Evolutionary conservation across 1,140 invertebrate species (phyloP).

Genomic region (Drosophila leontia): DNA sequence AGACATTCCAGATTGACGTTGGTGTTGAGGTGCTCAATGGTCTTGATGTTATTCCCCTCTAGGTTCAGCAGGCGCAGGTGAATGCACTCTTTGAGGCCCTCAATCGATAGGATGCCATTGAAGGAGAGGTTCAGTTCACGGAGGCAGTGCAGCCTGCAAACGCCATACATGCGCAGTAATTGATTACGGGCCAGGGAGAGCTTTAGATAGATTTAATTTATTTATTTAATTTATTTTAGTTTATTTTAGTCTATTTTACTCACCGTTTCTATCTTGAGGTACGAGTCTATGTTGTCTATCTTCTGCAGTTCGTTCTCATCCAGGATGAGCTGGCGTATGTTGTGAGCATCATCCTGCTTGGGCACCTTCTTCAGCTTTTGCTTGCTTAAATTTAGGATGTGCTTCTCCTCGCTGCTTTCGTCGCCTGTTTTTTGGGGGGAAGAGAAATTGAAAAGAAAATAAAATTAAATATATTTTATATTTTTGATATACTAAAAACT

Average conservation of each 20-base stretch:
- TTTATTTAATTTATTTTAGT: not conserved
- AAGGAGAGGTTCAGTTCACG: constrained; percentile 93
- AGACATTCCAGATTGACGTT: constrained; percentile 92
- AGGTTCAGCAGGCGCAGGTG: constrained; percentile 90
- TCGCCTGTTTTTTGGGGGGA: constrained; percentile 48
- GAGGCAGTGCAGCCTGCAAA: constrained; percentile 91
- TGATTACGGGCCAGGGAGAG: constrained; percentile 93
- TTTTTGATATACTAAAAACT: no score
- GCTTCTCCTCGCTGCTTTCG: constrained; percentile 67
- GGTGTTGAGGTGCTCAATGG: constrained; percentile 93
- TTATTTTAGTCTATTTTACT: constrained; percentile 1
- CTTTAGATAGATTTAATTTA: constrained; percentile 85
- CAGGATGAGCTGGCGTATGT: constrained; percentile 90
- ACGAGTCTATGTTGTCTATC: constrained; percentile 94
- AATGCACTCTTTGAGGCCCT: constrained; percentile 93
- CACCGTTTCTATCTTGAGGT: constrained; percentile 92
- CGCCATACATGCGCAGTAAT: constrained; percentile 93
- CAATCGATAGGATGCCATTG: constrained; percentile 94
- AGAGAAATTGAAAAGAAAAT: not conserved
- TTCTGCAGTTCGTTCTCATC: constrained; percentile 95
- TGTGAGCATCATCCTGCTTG: constrained; percentile 88
- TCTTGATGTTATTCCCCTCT: constrained; percentile 89
- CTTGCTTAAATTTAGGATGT: constrained; percentile 88
- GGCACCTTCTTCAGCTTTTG: constrained; percentile 91
- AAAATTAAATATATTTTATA: not conserved